phyloP scores from a whole-genome alignment of 2,113 vertebrate genomes.

The Pipa parva region DNA sequence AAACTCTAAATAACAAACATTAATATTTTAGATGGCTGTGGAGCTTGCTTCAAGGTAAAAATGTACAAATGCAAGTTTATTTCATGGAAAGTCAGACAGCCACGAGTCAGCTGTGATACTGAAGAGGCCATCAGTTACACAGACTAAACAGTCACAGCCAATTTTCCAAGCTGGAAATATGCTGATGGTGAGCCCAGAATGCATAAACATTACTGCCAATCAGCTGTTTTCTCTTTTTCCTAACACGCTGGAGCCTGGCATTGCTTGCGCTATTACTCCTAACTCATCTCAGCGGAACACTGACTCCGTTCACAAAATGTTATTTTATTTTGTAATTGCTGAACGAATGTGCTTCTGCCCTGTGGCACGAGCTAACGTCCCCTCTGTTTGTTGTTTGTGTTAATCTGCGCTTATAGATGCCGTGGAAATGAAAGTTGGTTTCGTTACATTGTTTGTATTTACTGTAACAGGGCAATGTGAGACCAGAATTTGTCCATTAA shows the following conservation, averaged over 20 bases:
- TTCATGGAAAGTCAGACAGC: background rate
- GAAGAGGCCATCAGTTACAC: background rate
- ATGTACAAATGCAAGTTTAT: background rate
- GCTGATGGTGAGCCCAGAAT: background rate
- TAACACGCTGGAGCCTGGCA: background rate
- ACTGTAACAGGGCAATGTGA: too few relatives aligned
- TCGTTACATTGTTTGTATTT: too few relatives aligned
- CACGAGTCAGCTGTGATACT: background rate
- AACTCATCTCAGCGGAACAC: background rate
- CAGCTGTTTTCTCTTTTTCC: background rate
- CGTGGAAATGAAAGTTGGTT: too few relatives aligned
- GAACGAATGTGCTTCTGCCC: background rate
- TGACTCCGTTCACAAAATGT: background rate
- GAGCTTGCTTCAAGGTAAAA: background rate
- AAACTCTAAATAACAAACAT: too few relatives aligned
- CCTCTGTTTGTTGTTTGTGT: background rate
- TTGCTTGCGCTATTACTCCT: background rate
- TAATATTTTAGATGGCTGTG: too few relatives aligned
- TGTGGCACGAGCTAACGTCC: background rate
- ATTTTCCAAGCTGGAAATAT: slow-evolving; percentile 13
- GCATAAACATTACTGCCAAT: background rate
- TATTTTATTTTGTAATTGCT: background rate
- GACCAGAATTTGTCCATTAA: too few relatives aligned
- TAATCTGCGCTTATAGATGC: too few relatives aligned
- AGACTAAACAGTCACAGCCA: background rate